These are phyloP conservation scores for Cataglyphis livida DNA, from an alignment of 2,888 invertebrate genomes.

Conservation along the genomic window DNA sequence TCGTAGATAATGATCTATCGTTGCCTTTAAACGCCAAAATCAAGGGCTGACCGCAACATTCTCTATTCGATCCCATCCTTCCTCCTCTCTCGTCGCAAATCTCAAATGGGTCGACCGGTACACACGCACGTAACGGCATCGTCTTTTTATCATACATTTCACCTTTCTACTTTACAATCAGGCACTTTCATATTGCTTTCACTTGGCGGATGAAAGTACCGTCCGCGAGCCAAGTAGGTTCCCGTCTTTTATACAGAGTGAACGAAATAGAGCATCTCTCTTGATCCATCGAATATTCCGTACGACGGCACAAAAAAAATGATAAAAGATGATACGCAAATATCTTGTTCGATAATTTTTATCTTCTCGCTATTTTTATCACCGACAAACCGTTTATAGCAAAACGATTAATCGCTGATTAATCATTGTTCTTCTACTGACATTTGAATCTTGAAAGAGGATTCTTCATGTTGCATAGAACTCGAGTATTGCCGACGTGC, in stretches of 20 bases:
- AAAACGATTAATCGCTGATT: neutral
- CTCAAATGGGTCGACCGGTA: slow-evolving; percentile 81
- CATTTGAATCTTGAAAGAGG: neutral
- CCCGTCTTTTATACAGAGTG: slow-evolving; percentile 75
- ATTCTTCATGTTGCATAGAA: neutral
- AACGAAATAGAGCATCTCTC: slow-evolving; percentile 24
- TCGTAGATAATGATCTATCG: slow-evolving; percentile 54
- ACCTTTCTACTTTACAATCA: slow-evolving; percentile 86
- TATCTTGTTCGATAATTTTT: neutral
- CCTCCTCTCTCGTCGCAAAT: slow-evolving; percentile 65
- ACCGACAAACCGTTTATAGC: neutral
- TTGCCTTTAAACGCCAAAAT: slow-evolving; percentile 79
- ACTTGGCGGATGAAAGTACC: slow-evolving; percentile 85
- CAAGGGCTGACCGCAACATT: slow-evolving; percentile 73
- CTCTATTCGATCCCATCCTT: slow-evolving; percentile 46
- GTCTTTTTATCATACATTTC: slow-evolving; percentile 86
- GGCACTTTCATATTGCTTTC: slow-evolving; percentile 86
- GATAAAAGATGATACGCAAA: neutral
- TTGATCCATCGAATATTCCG: neutral
- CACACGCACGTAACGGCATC: slow-evolving; percentile 82
- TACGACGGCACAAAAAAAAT: neutral
- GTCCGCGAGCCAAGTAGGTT: slow-evolving; percentile 81
- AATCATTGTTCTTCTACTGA: neutral
- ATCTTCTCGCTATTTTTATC: neutral
- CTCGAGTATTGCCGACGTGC: neutral